phyloP scores from a whole-genome alignment of 2,888 invertebrate species.

The Volucella inanis region DNA sequence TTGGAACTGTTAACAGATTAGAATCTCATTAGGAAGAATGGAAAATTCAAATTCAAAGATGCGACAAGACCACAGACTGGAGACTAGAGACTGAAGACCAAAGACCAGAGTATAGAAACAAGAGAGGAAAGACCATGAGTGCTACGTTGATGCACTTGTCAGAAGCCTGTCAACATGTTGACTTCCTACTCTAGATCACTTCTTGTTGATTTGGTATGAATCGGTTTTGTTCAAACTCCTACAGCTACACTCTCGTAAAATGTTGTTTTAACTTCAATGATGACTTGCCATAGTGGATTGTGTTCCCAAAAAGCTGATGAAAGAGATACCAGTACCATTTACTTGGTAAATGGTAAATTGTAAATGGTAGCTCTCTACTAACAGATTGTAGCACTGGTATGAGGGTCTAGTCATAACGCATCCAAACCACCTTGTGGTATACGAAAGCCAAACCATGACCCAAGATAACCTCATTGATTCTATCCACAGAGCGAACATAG shows the following conservation, averaged over 20 bases:
- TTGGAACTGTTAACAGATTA: slow-evolving; percentile 45
- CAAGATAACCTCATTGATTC: slow-evolving; percentile 47
- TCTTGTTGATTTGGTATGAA: slow-evolving; percentile 50
- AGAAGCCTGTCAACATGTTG: slow-evolving; percentile 69
- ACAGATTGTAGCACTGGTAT: no score
- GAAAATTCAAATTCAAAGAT: slow-evolving; percentile 44
- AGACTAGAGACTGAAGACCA: no score
- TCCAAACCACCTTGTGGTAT: no score
- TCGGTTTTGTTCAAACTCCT: slow-evolving; percentile 13
- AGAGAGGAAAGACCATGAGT: no score
- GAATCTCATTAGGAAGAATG: slow-evolving; percentile 69
- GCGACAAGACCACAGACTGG: background rate
- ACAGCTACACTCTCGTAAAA: background rate
- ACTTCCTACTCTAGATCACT: slow-evolving; percentile 70
- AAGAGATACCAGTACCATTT: slow-evolving; percentile 1
- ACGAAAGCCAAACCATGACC: slow-evolving; percentile 55
- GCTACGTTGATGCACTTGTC: slow-evolving; percentile 68
- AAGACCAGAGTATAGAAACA: no score
- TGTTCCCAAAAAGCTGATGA: background rate
- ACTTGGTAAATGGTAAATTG: background rate
- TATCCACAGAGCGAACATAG: background rate
- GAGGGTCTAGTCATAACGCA: no score
- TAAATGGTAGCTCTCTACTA: background rate
- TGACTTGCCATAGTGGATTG: slow-evolving; percentile 6
- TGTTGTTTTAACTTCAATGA: slow-evolving; percentile 23